A percentile compares a stretch with the other conserved stretches of the same genome.
phyloP scores from a whole-genome alignment of 2,113 vertebrate species.

The Salvelinus sp. region DNA sequence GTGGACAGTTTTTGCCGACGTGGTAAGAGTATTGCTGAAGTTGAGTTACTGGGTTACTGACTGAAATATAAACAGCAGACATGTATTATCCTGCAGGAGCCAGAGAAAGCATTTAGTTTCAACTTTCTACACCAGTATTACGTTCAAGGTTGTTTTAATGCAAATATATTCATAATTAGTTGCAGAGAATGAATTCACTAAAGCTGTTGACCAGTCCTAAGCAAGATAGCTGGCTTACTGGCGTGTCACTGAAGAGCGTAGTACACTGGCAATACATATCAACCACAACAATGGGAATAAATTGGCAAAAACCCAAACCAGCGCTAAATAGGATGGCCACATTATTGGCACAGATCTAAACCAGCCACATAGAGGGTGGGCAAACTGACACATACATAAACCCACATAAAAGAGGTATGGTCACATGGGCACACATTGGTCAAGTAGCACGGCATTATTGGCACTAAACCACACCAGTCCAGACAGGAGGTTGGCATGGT shows the following conservation, averaged over 20 bases:
- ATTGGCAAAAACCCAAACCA: constrained; percentile 12
- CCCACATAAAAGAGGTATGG: neutral
- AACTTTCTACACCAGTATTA: too few relatives aligned
- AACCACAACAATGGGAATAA: constrained; percentile 35
- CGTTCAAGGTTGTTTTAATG: too few relatives aligned
- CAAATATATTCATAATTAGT: too few relatives aligned
- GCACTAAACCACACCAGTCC: constrained; percentile 33
- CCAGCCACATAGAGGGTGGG: constrained; percentile 5
- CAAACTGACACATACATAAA: constrained; percentile 28
- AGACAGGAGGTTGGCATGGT: constrained; percentile 52
- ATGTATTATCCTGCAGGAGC: too few relatives aligned
- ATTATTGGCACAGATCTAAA: constrained; percentile 41
- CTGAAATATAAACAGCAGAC: constrained; percentile 29
- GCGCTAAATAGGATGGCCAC: constrained; percentile 18
- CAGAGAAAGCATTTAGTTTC: too few relatives aligned
- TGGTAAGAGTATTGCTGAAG: constrained; percentile 52
- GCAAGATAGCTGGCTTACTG: neutral
- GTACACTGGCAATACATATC: constrained; percentile 9
- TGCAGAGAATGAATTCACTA: too few relatives aligned
- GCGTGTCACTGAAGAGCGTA: neutral
- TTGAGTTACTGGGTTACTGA: constrained; percentile 41
- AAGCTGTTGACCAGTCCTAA: neutral
- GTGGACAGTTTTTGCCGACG: constrained; percentile 33
- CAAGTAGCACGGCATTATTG: constrained; percentile 41
- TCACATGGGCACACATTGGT: constrained; percentile 21